phyloP scores from a whole-genome alignment of 1,140 invertebrate genomes.

The Ceratosolen solmsi region DNA sequence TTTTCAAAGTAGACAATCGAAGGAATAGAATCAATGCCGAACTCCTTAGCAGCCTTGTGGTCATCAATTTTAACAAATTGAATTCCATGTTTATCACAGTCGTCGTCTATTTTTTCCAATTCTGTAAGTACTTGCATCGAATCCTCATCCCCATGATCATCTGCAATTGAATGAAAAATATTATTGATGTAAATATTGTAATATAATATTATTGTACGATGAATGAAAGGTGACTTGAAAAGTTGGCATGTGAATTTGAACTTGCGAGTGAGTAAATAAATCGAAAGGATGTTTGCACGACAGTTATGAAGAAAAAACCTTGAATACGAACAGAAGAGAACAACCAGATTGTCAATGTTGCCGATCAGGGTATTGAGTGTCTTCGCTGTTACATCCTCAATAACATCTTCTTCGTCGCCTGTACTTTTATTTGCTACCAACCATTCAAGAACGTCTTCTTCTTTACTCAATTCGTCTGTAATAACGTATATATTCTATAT shows the following conservation, averaged over 20 bases:
- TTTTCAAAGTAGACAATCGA: conserved; percentile 95
- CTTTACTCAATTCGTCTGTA: conserved; percentile 89
- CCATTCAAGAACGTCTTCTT: conserved; percentile 95
- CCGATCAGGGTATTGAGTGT: conserved; percentile 90
- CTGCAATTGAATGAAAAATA: conserved; percentile 67
- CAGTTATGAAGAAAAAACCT: conserved; percentile 49
- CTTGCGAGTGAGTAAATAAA: no score
- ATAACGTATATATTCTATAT: no score
- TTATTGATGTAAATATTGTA: no score
- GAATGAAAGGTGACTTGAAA: no score
- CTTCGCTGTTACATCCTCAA: conserved; percentile 93
- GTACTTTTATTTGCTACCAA: conserved; percentile 92
- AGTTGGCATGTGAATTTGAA: no score
- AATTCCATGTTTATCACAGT: conserved; percentile 92
- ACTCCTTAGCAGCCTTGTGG: conserved; percentile 84
- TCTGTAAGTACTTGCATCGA: conserved; percentile 88
- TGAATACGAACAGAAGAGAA: conserved; percentile 89
- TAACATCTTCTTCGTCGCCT: conserved; percentile 93
- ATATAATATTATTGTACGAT: no score
- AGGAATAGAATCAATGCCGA: conserved; percentile 89
- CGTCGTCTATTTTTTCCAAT: conserved; percentile 93
- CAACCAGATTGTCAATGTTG: conserved; percentile 92
- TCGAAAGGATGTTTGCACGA: conserved; percentile 17
- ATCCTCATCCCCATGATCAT: conserved; percentile 89
- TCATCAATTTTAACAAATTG: conserved; percentile 96